Evolutionary conservation across 2,888 invertebrate species (phyloP), one percentile per base, ranked within the genome.

Genomic region (Stenurella melanura): DNA sequence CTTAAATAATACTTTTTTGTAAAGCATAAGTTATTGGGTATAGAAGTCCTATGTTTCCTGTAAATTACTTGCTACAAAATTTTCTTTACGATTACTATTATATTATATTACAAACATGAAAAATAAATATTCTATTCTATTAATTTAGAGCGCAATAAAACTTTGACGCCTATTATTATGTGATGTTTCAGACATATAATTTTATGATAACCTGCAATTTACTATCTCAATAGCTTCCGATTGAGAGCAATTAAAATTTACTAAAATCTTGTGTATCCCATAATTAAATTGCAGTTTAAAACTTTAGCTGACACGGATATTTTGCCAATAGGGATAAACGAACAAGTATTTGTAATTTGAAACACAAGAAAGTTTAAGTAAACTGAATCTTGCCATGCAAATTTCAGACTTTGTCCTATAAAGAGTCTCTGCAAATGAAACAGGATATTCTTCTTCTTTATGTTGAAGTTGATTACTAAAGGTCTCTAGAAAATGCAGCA

Each of bases 271-370:
- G 19, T n/a, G 21, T n/a, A 68, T 50, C 30, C 67, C 19, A 17
- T 68, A 68, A 68, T 68, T 68, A 68, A 63, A 63, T 63, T 63
- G 61, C 19, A 68, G 54, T 56, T 67, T 50, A 68, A 54, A 68
- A 56, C 67, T 68, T 21, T 54, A 54, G 21, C 56, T 68, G 67
- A 68, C 67, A 68, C 3, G 67, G 67, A 68, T 68, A 68, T 68
- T 68, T 68, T 30, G 67, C 56, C 67, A 68, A 68, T 68, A 56
- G 67, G 50, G 67, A 26, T n/a, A 12, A 50, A n/a, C 50, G 50
- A 50, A n/a, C 50, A 61, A 30, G 61, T 61, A 34, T 61, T 61
- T 68, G 67, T 56, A 68, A 68, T 54, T 50, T 15, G 54, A 68
- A 56, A 68, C 67, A 68, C 42, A 12, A 42, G 42, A 50, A 66